A percentile compares a stretch with the other conserved stretches of the same genome.
These are phyloP conservation scores for Phataginus tetradactyla DNA, from an alignment of 2,797 vertebrate genomes.

Conservation along the genomic window DNA sequence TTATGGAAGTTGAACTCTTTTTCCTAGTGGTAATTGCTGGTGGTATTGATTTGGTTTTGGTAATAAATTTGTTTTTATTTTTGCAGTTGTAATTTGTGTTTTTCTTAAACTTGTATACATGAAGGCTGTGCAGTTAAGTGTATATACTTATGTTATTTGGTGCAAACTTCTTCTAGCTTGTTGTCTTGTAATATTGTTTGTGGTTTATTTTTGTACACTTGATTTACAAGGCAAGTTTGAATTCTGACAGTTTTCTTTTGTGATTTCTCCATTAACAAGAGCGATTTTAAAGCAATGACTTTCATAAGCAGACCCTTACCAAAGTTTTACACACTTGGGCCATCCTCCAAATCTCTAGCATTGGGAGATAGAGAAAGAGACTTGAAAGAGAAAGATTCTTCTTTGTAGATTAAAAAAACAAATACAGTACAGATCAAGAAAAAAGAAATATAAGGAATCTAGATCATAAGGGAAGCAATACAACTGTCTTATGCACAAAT, in stretches of 20 bases:
- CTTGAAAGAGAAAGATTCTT: background rate
- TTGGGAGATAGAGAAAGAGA: background rate
- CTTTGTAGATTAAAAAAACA: background rate
- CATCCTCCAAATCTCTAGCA: background rate
- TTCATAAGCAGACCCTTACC: background rate
- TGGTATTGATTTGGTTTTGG: background rate
- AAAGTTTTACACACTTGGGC: background rate
- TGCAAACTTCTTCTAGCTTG: background rate
- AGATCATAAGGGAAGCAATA: background rate
- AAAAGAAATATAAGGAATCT: background rate
- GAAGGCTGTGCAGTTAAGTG: background rate
- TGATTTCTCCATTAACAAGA: background rate
- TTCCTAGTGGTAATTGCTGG: background rate
- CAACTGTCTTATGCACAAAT: background rate
- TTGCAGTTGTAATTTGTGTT: background rate
- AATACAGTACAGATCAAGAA: background rate
- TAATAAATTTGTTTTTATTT: background rate
- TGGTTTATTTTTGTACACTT: background rate
- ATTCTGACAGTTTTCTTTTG: background rate
- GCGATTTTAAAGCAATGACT: background rate
- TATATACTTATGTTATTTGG: background rate
- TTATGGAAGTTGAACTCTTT: background rate
- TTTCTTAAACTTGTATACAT: background rate
- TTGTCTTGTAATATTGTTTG: constrained; percentile 10
- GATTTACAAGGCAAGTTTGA: background rate